These are phyloP conservation scores for Saccopteryx bilineata DNA, from an alignment of 2,113 vertebrate species.

Conservation along the genomic window DNA sequence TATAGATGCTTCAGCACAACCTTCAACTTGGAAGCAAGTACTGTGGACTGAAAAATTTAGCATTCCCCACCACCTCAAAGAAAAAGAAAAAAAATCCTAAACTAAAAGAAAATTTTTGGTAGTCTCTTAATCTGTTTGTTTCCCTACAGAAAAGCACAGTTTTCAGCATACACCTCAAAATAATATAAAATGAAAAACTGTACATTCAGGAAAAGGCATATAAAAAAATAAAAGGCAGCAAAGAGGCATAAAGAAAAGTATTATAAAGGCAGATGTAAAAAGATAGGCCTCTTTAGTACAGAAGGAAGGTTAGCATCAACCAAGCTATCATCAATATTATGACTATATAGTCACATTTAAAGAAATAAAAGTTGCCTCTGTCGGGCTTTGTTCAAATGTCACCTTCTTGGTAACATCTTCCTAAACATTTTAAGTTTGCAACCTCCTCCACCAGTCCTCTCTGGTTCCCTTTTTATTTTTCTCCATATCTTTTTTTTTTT, in stretches of 20 bases:
- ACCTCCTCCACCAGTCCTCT: neutral
- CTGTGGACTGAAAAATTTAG: neutral
- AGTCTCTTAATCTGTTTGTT: neutral
- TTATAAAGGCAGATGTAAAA: neutral
- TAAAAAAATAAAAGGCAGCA: slow-evolving; percentile 1
- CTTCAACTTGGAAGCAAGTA: slow-evolving; percentile 12
- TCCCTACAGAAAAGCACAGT: slow-evolving; percentile 4
- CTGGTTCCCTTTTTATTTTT: neutral
- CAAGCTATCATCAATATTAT: neutral
- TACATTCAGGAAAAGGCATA: slow-evolving; percentile 3
- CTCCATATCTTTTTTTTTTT: no score
- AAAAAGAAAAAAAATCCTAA: neutral
- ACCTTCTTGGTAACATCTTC: neutral
- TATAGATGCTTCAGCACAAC: slow-evolving; percentile 27
- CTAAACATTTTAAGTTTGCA: slow-evolving; percentile 22
- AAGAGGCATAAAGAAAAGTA: neutral
- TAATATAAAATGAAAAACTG: neutral
- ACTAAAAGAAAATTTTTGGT: neutral
- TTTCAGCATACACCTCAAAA: neutral
- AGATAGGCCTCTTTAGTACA: neutral
- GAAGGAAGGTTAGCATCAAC: neutral
- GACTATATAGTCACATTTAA: neutral
- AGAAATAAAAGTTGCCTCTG: neutral
- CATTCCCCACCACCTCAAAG: neutral
- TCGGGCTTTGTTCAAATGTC: slow-evolving; percentile 17